These are phyloP conservation scores for Oostethus manadensis DNA, from an alignment of 2,113 vertebrate genomes.

Conservation along the genomic window DNA sequence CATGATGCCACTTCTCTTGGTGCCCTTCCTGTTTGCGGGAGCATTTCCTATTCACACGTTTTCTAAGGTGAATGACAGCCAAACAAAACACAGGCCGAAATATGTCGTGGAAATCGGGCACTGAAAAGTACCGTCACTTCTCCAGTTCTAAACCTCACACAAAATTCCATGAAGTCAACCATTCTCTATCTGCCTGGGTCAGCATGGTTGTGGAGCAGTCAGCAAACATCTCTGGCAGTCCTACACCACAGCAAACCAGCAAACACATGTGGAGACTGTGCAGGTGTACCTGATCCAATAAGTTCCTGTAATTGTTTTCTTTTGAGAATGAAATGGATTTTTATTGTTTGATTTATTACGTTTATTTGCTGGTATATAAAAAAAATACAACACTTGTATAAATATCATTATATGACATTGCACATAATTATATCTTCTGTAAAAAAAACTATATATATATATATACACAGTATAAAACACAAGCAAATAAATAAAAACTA, in stretches of 20 bases:
- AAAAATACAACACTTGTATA: conserved; percentile 49
- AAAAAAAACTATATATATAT: no score
- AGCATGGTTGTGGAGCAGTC: no score
- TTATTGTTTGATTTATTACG: conserved; percentile 33
- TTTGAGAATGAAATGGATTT: neutral
- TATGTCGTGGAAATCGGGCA: neutral
- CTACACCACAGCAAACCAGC: no score
- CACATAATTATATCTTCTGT: conserved; percentile 28
- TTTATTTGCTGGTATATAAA: conserved; percentile 35
- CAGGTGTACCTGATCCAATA: no score
- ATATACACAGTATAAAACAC: conserved; percentile 35
- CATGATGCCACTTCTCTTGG: conserved; percentile 21
- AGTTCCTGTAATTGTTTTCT: no score
- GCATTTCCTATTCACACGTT: conserved; percentile 29
- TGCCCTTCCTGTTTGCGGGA: conserved; percentile 49
- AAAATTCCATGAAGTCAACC: no score
- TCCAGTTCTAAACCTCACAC: no score
- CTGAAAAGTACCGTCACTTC: neutral
- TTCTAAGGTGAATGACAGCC: conserved; percentile 46
- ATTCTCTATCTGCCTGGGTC: no score
- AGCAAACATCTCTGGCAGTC: no score
- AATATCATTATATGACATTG: conserved; percentile 40
- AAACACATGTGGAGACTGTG: no score
- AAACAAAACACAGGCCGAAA: conserved; percentile 12
- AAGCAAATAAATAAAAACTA: conserved; percentile 51